A percentile compares a stretch with the other conserved stretches of the same genome.
These are phyloP conservation scores for Sinohyriopsis cumingii DNA, from an alignment of 2,888 invertebrate genomes.

Conservation along the genomic window DNA sequence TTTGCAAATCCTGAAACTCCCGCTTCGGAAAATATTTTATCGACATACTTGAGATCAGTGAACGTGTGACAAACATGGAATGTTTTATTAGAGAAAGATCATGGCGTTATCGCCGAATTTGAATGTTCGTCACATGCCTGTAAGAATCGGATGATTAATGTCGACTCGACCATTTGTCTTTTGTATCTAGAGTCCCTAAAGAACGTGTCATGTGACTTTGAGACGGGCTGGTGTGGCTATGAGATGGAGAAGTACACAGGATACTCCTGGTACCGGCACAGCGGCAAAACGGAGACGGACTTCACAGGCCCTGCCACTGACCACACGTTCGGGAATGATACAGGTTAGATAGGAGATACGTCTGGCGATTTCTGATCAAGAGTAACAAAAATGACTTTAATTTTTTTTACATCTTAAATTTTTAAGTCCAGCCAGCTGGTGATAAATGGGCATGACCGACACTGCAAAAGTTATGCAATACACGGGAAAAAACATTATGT, in stretches of 20 bases:
- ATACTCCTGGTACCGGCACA: slow-evolving; percentile 39
- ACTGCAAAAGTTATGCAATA: neutral
- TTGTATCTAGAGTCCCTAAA: slow-evolving; percentile 38
- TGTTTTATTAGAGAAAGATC: too few relatives aligned
- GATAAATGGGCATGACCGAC: neutral
- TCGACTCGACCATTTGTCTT: neutral
- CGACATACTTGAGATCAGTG: too few relatives aligned
- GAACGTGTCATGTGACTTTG: slow-evolving; percentile 59
- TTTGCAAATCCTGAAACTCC: too few relatives aligned
- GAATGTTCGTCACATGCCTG: too few relatives aligned
- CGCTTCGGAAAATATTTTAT: too few relatives aligned
- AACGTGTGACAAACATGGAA: too few relatives aligned
- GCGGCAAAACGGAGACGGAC: slow-evolving; percentile 53
- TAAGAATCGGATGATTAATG: neutral
- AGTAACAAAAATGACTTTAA: too few relatives aligned
- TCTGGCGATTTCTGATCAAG: neutral
- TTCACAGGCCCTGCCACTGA: slow-evolving; percentile 56
- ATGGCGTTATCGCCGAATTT: too few relatives aligned
- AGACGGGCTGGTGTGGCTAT: slow-evolving; percentile 62
- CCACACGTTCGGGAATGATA: slow-evolving; percentile 44
- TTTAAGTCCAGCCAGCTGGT: neutral
- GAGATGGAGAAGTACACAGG: slow-evolving; percentile 24
- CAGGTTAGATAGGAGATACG: slow-evolving; percentile 24
- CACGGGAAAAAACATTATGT: neutral
- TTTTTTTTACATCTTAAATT: neutral